These are phyloP conservation scores for Lucifuga dentata DNA, from an alignment of 2,113 vertebrate species.

Conservation along the genomic window DNA sequence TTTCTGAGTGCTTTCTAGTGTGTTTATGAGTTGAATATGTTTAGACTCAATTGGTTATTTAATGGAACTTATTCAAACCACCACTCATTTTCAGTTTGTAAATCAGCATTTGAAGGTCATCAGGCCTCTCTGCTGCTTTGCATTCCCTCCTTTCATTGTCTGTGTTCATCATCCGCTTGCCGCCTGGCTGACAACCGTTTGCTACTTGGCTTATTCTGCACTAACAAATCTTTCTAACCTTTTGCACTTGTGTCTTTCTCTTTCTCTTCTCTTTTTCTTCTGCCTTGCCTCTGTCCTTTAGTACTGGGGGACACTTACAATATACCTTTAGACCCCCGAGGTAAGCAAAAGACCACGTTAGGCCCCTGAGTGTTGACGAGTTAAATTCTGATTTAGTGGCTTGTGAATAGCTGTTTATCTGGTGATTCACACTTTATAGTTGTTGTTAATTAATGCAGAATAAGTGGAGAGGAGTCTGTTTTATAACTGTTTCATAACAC, in stretches of 20 bases:
- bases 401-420: background rate
- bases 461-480: background rate
- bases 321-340: slow-evolving; percentile 99
- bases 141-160: background rate
- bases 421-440: background rate
- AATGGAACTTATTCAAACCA: too few species aligned
- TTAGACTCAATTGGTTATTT: too few species aligned
- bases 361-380: slow-evolving; percentile 14
- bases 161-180: slow-evolving; percentile 41
- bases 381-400: background rate
- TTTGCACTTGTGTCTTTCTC: slow-evolving; percentile 89
- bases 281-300: slow-evolving; percentile 87
- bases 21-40: too few species aligned
- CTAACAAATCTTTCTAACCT: slow-evolving; percentile 88
- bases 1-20: too few species aligned
- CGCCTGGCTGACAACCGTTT: slow-evolving; percentile 64
- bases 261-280: slow-evolving; percentile 76
- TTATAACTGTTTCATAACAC: too few species aligned
- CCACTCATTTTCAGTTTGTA: too few species aligned
- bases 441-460: background rate
- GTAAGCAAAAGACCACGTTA: slow-evolving; percentile 86
- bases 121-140: background rate
- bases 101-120: background rate
- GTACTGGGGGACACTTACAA: slow-evolving; percentile 99
- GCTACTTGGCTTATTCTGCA: slow-evolving; percentile 80